These are phyloP conservation scores for Chloropsis cyanopogon DNA, from an alignment of 2,113 vertebrate species.

Conservation along the genomic window DNA sequence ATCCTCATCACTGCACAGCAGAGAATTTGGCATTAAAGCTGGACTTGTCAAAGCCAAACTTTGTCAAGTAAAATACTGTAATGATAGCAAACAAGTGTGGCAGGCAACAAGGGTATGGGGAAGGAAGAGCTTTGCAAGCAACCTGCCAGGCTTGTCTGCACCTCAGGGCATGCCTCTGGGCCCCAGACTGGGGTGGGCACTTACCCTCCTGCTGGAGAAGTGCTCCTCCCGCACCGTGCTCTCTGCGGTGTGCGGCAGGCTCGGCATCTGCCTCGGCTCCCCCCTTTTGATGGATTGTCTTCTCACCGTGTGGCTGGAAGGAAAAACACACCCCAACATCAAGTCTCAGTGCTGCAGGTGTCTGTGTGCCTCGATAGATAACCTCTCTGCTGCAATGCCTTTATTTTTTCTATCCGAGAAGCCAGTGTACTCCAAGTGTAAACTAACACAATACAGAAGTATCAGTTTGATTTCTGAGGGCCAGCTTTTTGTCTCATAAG, in stretches of 20 bases:
- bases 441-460: background rate
- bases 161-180: background rate
- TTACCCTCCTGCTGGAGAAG: slow-evolving; percentile 88
- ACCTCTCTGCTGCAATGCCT: background rate
- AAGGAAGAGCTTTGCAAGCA: background rate
- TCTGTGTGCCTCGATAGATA: accelerated
- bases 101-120: too few relatives aligned
- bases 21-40: background rate
- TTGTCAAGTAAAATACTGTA: background rate
- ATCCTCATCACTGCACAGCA: background rate
- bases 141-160: background rate
- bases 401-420: background rate
- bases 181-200: background rate
- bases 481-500: background rate
- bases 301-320: slow-evolving; percentile 84
- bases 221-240: slow-evolving; percentile 85
- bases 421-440: background rate
- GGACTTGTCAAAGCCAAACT: background rate
- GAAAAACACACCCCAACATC: background rate
- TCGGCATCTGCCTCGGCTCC: slow-evolving; percentile 82
- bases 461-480: background rate
- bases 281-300: slow-evolving; percentile 82
- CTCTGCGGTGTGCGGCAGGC: slow-evolving; percentile 82
- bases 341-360: accelerated
- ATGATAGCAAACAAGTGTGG: background rate